Conservation (phyloP, 2,797 vertebrate genomes). For the Peromyscus nudipes region DNA sequence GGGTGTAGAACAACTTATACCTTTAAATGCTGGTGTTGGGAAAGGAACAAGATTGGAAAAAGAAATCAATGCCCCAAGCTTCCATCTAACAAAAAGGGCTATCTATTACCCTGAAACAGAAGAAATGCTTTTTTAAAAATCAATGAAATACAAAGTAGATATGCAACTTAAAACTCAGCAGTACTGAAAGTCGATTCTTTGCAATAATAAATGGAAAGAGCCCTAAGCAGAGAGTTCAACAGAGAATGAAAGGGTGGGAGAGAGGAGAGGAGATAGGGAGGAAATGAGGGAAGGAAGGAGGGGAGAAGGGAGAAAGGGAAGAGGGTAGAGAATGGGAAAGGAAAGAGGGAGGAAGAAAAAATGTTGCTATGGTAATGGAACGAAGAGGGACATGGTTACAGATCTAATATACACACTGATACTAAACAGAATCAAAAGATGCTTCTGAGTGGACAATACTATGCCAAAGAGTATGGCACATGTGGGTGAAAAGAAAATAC, state of each 20-base stretch:
- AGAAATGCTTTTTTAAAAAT: conserved; percentile 22
- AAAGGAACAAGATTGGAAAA: conserved; percentile 6
- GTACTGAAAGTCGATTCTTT: not conserved
- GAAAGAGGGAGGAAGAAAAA: not conserved
- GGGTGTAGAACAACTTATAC: not conserved
- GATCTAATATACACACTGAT: not conserved
- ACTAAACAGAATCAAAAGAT: not conserved
- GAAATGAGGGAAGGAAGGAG: not conserved
- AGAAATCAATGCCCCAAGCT: conserved; percentile 27
- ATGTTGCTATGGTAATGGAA: not conserved
- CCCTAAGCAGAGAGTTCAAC: not conserved
- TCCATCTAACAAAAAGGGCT: conserved; percentile 13
- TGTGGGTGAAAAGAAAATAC: not conserved
- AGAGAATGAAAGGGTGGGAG: not conserved
- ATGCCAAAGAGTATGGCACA: not conserved
- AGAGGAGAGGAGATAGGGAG: not conserved
- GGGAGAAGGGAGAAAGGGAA: not conserved
- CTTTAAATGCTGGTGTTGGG: not conserved
- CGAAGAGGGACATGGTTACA: not conserved
- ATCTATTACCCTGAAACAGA: not conserved
- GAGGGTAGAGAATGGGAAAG: not conserved
- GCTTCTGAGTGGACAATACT: not conserved
- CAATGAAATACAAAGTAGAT: conserved; percentile 8
- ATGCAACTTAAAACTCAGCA: conserved; percentile 13
- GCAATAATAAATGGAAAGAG: conserved; percentile 27